Conservation (phyloP, 2,113 vertebrate species). For the Marmota flaviventris region DNA sequence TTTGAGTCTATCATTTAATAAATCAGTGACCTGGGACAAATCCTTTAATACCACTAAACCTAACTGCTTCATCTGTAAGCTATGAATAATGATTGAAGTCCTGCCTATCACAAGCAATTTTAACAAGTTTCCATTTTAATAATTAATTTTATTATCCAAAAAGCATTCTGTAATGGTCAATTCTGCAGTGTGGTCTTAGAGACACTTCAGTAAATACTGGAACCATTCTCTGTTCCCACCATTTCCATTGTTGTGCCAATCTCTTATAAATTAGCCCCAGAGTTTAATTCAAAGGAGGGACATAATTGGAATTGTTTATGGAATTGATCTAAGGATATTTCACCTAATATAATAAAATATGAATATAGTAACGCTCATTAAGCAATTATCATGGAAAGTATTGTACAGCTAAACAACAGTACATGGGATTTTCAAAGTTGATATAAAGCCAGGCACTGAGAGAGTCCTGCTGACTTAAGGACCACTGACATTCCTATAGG, state of each 20-base stretch:
- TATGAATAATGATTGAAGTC: conserved; percentile 61
- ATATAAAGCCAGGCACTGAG: not conserved
- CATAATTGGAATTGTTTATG: not conserved
- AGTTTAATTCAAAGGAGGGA: not conserved
- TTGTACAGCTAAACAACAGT: not conserved
- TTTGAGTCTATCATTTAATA: conserved; percentile 62
- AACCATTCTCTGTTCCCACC: not conserved
- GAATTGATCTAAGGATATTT: not conserved
- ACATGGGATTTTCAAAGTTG: not conserved
- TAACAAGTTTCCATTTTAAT: not conserved
- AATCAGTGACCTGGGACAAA: conserved; percentile 46
- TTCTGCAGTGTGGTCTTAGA: not conserved
- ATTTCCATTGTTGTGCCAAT: not conserved
- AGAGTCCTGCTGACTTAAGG: not conserved
- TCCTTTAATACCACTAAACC: conserved; percentile 54
- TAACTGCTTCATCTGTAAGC: conserved; percentile 58
- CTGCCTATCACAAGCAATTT: not conserved
- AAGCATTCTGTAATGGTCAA: not conserved
- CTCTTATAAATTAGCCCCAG: not conserved
- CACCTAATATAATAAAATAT: conserved; percentile 9
- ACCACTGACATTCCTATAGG: not conserved
- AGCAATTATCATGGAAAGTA: conserved; percentile 14
- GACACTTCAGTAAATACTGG: not conserved
- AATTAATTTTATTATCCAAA: conserved; percentile 33
- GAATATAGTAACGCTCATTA: not conserved